These are phyloP conservation scores for Mormoops blainvillei DNA, from an alignment of 2,113 vertebrate genomes.

Conservation along the genomic window DNA sequence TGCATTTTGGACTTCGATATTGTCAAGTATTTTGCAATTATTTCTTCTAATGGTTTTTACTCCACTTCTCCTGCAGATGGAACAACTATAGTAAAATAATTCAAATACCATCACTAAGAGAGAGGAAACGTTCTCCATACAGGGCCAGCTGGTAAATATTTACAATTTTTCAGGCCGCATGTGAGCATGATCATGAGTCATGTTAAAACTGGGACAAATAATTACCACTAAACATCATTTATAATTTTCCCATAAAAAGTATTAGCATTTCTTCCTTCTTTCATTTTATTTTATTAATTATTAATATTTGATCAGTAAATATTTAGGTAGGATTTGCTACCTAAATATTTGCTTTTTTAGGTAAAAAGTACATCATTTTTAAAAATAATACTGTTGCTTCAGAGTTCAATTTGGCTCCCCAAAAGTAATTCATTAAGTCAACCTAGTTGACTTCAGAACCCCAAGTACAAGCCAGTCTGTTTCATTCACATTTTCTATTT, in stretches of 20 bases:
- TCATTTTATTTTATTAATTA: not conserved
- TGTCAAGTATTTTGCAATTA: not conserved
- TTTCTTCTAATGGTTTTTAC: conserved; percentile 15
- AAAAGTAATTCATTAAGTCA: conserved; percentile 19
- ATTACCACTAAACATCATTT: not conserved
- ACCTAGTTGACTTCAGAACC: not conserved
- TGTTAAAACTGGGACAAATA: not conserved
- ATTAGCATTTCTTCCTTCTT: not conserved
- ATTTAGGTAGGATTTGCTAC: not conserved
- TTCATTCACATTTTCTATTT: conserved; percentile 33
- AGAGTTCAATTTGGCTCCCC: conserved; percentile 11
- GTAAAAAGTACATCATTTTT: not conserved
- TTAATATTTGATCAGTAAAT: not conserved
- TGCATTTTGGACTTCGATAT: not conserved
- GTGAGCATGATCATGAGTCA: not conserved
- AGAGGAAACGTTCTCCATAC: not conserved
- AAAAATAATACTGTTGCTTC: not conserved
- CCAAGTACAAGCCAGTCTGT: not conserved
- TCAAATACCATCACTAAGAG: not conserved
- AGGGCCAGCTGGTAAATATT: not conserved
- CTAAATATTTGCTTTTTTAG: not conserved
- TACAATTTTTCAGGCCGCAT: not conserved
- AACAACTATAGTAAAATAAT: not conserved
- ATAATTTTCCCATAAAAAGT: not conserved
- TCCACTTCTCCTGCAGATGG: not conserved